These are phyloP conservation scores for Xyliphius kryptos DNA, from an alignment of 2,113 vertebrate genomes.

Conservation along the genomic window DNA sequence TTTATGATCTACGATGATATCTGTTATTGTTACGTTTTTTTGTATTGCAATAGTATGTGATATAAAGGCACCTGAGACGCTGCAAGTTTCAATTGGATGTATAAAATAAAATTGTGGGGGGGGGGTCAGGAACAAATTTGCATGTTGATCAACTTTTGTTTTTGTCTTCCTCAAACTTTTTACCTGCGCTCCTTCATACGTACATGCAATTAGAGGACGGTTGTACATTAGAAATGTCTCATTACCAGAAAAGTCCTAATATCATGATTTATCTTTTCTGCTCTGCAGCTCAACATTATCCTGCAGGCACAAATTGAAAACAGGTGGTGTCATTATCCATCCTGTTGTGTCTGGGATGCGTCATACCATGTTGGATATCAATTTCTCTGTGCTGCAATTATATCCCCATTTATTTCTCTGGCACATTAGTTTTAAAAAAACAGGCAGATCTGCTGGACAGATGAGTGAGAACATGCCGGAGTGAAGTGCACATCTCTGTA, in stretches of 20 bases:
- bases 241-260: neutral
- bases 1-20: too few species aligned
- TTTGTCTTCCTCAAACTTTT: too few species aligned
- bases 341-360: constrained; percentile 4
- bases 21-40: too few species aligned
- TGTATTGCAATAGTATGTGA: too few species aligned
- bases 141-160: too few species aligned
- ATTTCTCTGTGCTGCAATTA: neutral
- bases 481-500: constrained; percentile 2
- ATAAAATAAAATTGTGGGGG: too few species aligned
- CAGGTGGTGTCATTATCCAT: constrained; percentile 3
- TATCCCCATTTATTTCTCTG: constrained; percentile 3
- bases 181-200: too few species aligned
- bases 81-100: too few species aligned
- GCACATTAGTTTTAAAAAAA: constrained; percentile 2
- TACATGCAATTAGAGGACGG: too few species aligned
- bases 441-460: constrained; percentile 6
- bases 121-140: too few species aligned
- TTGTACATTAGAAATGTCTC: too few species aligned
- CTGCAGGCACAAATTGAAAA: constrained; percentile 3
- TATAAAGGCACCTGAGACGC: too few species aligned
- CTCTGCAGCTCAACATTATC: neutral
- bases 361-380: constrained; percentile 4
- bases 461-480: neutral
- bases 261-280: neutral